Evolutionary conservation across 2,797 vertebrate species (phyloP).

Genomic region (Neomorphus geoffroyi): DNA sequence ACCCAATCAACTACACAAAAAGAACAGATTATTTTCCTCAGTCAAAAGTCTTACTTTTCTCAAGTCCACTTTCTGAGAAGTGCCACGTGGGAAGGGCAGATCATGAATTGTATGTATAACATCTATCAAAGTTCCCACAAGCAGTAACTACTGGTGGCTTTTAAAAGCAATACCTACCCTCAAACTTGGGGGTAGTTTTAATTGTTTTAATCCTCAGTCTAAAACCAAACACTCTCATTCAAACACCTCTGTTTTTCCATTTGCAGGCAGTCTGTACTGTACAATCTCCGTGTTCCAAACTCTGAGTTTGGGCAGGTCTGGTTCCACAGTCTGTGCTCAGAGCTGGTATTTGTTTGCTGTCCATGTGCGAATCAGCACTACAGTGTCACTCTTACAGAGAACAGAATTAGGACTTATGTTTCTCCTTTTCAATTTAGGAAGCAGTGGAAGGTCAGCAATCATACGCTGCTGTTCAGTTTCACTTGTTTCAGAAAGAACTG

Average conservation of each 20-base stretch:
- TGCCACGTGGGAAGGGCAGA: neutral
- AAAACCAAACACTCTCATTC: neutral
- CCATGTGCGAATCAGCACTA: neutral
- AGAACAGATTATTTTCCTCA: neutral
- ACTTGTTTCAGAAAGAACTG: neutral
- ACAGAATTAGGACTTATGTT: neutral
- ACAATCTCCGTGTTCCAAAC: rapidly evolving
- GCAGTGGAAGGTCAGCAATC: neutral
- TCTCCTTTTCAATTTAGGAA: neutral
- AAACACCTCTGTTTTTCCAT: neutral
- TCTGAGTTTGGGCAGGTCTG: neutral
- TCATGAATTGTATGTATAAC: neutral
- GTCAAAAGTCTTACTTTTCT: neutral
- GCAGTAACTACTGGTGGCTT: neutral
- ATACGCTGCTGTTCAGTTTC: neutral
- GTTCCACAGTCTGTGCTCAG: neutral
- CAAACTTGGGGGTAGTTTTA: neutral
- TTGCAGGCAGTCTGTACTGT: neutral
- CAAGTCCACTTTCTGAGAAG: neutral
- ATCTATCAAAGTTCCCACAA: neutral
- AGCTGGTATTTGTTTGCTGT: neutral
- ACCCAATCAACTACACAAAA: neutral
- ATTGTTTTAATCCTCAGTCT: neutral
- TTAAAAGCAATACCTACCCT: neutral
- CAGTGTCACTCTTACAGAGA: neutral